These are phyloP conservation scores for Mycalesis mineus DNA, from an alignment of 2,888 invertebrate species.

Conservation along the genomic window DNA sequence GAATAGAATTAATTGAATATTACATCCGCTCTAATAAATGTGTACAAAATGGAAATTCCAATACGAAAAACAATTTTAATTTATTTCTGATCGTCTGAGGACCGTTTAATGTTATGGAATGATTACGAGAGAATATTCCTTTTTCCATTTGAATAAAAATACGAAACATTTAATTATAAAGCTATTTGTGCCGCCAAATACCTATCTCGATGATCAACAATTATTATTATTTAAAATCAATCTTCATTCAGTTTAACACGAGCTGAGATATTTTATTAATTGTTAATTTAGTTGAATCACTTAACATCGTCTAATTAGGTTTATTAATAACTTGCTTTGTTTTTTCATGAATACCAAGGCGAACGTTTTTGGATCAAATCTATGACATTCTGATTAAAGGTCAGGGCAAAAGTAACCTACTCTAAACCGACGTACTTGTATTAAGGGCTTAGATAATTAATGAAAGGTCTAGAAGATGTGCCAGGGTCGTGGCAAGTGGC, in stretches of 20 bases:
- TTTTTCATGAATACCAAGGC: no score
- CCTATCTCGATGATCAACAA: background rate
- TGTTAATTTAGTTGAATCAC: no score
- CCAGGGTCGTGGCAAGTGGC: no score
- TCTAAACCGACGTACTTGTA: no score
- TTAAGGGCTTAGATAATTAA: no score
- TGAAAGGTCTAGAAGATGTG: no score
- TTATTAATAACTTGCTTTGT: no score
- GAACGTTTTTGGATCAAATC: no score
- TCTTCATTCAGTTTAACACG: background rate
- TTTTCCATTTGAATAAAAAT: background rate
- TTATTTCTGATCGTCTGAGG: background rate
- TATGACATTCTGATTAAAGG: no score
- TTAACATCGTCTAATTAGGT: no score
- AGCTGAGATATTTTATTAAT: no score
- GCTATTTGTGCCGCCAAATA: background rate
- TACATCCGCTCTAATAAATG: background rate
- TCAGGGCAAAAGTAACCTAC: no score
- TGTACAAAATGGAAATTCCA: background rate
- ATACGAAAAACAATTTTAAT: conserved; percentile 2
- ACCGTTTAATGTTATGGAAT: background rate
- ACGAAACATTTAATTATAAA: conserved; percentile 2
- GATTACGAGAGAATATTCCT: background rate
- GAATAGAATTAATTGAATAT: background rate
- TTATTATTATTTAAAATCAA: background rate